Evolutionary conservation across 2,113 vertebrate genomes (phyloP).

Genomic region (Delphinapterus leucas): DNA sequence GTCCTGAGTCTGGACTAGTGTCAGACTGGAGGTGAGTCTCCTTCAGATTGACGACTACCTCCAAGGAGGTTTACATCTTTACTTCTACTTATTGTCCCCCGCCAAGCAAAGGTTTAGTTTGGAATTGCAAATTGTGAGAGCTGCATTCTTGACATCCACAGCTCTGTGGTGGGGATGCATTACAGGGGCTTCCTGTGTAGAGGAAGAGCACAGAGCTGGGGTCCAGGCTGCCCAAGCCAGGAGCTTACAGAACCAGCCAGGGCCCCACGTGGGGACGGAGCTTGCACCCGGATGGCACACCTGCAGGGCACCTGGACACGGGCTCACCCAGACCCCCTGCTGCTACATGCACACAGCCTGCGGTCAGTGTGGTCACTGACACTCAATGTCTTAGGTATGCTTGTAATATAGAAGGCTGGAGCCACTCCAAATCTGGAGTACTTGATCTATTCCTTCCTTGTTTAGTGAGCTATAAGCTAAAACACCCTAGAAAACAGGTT

Average conservation of each 20-base stretch:
- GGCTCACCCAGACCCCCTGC: not conserved
- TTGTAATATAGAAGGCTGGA: not conserved
- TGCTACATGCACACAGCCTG: fast-evolving
- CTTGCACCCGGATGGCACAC: fast-evolving
- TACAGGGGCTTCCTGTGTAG: not conserved
- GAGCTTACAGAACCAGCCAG: not conserved
- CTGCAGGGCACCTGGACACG: not conserved
- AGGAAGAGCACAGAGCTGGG: too few species aligned
- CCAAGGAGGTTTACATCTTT: not conserved
- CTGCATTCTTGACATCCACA: not conserved
- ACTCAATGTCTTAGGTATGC: not conserved
- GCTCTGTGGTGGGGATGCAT: not conserved
- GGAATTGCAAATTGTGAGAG: not conserved
- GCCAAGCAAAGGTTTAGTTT: not conserved
- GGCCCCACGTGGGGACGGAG: fast-evolving
- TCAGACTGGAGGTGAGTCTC: not conserved
- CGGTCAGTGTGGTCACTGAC: fast-evolving
- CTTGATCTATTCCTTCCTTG: not conserved
- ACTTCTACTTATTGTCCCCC: not conserved
- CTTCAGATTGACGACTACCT: not conserved
- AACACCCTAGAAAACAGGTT: not conserved
- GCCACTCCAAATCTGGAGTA: not conserved
- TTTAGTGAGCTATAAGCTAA: not conserved
- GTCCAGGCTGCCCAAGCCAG: not conserved
- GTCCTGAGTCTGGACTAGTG: too few species aligned